Conservation (phyloP, 2,113 vertebrate species). For the Deroptyus accipitrinus region DNA sequence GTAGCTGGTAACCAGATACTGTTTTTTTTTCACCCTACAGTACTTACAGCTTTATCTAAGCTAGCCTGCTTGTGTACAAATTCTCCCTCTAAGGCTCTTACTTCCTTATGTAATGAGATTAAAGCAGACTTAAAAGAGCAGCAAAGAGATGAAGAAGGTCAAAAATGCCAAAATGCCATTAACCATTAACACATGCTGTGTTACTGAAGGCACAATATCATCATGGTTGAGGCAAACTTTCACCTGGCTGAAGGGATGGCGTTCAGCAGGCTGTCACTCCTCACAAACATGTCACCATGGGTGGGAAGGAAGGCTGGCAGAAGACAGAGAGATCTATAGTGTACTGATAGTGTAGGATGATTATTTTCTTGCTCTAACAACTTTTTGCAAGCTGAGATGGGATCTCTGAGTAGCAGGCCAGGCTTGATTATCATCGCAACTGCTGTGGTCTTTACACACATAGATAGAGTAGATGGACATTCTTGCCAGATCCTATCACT, state of each 20-base stretch:
- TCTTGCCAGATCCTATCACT: not conserved
- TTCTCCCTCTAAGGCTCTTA: conserved; percentile 47
- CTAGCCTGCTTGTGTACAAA: not conserved
- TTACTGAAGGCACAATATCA: not conserved
- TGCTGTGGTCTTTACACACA: not conserved
- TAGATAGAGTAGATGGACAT: not conserved
- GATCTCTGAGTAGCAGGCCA: not conserved
- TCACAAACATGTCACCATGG: not conserved
- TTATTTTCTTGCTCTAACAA: not conserved
- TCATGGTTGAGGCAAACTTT: not conserved
- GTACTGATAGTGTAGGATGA: not conserved
- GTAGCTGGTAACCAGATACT: not conserved
- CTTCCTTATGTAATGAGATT: conserved; percentile 54
- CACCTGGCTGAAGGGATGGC: not conserved
- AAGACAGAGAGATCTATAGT: not conserved
- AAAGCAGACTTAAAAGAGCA: conserved; percentile 43
- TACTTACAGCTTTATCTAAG: conserved; percentile 7
- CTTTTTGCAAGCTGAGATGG: not conserved
- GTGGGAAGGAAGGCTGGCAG: not conserved
- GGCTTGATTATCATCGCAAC: not conserved
- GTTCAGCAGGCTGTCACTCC: not conserved
- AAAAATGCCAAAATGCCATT: conserved; percentile 32
- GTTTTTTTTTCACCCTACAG: not conserved
- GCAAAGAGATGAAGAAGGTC: conserved; percentile 34
- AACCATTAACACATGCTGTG: conserved; percentile 2